Percentiles rank a stretch among this genome's conserved stretches.
phyloP scores from a whole-genome alignment of 2,113 vertebrate genomes.

The Egretta garzetta region DNA sequence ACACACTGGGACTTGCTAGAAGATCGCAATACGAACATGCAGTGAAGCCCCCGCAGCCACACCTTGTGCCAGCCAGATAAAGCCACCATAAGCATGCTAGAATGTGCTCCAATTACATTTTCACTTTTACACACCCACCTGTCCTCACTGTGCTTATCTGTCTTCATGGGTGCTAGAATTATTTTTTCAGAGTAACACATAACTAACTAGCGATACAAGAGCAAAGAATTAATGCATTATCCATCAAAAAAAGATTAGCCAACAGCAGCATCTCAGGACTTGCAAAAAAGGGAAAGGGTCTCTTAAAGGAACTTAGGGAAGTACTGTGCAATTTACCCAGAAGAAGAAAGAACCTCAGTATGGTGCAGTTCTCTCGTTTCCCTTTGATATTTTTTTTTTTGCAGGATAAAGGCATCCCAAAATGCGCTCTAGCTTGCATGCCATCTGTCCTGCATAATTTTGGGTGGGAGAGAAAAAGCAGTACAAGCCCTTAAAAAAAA shows the following conservation, averaged over 20 bases:
- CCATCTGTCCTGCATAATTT: conserved; percentile 45
- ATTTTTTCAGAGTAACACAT: neutral
- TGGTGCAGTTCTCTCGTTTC: neutral
- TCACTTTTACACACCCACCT: neutral
- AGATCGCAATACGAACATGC: neutral
- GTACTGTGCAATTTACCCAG: neutral
- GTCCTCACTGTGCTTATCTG: neutral
- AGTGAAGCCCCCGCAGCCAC: neutral
- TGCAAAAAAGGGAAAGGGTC: neutral
- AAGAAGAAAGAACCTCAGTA: neutral
- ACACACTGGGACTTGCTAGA: neutral
- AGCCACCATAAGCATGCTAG: neutral
- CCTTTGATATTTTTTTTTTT: neutral
- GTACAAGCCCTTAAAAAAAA: neutral
- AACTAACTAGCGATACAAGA: neutral
- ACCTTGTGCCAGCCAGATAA: neutral
- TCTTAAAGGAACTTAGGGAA: neutral
- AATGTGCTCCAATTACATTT: neutral
- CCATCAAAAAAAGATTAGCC: neutral
- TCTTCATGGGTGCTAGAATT: neutral
- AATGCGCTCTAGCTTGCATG: neutral
- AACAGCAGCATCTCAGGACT: neutral
- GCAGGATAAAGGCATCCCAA: neutral
- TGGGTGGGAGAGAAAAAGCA: conserved; percentile 8
- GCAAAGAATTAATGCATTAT: neutral